phyloP scores from a whole-genome alignment of 2,888 invertebrate genomes.

The Latrodectus elegans region DNA sequence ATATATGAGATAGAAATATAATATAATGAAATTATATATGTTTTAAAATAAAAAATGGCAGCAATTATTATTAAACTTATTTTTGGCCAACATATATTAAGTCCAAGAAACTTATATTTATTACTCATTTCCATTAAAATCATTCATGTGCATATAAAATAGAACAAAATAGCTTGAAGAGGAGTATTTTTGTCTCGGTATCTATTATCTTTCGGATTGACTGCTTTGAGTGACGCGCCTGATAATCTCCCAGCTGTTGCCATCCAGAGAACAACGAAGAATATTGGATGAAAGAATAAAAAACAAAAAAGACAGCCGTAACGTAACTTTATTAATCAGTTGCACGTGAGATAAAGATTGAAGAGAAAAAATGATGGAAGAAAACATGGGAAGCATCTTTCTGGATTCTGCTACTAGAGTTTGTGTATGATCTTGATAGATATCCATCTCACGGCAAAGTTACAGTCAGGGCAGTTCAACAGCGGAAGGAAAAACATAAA shows the following conservation, averaged over 20 bases:
- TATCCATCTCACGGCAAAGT: slow-evolving; percentile 32
- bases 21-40: too few species aligned
- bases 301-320: slow-evolving; percentile 14
- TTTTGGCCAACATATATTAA: too few species aligned
- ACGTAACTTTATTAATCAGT: slow-evolving; percentile 49
- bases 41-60: too few species aligned
- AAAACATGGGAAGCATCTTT: slow-evolving; percentile 33
- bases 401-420: background rate
- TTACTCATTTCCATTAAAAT: too few species aligned
- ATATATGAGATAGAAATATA: too few species aligned
- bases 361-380: slow-evolving; percentile 11
- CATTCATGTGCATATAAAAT: too few species aligned
- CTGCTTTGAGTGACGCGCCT: background rate
- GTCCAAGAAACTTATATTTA: too few species aligned
- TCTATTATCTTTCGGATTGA: background rate
- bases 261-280: background rate
- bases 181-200: too few species aligned
- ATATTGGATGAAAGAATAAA: too few species aligned
- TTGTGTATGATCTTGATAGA: slow-evolving; percentile 40
- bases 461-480: background rate
- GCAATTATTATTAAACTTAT: too few species aligned
- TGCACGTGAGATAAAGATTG: slow-evolving; percentile 16
- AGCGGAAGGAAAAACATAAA: slow-evolving; percentile 26
- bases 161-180: too few species aligned
- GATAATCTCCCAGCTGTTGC: slow-evolving; percentile 28